Conservation (phyloP, 2,797 vertebrate genomes). For the Hypotaenidia okinawae region DNA sequence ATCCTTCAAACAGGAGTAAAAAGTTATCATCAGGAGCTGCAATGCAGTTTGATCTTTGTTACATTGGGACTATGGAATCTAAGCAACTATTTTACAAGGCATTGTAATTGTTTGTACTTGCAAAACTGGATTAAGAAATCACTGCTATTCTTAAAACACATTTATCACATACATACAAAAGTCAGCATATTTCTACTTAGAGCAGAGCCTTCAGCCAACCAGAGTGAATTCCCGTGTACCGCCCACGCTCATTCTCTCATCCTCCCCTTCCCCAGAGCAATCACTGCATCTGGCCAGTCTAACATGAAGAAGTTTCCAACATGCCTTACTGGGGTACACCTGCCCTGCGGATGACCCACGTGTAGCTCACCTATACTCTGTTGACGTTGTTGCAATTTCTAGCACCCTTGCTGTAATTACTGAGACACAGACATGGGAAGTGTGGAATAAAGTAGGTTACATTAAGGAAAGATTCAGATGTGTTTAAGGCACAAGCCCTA, state of each 20-base stretch:
- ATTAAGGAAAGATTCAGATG: background rate
- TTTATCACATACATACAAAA: slow-evolving; percentile 71
- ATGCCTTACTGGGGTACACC: slow-evolving; percentile 39
- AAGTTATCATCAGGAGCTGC: background rate
- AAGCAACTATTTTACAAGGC: slow-evolving; percentile 67
- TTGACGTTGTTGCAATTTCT: background rate
- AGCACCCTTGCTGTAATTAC: background rate
- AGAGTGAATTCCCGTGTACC: slow-evolving; percentile 55
- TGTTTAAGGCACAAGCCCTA: background rate
- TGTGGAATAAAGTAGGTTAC: background rate
- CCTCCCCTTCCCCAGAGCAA: slow-evolving; percentile 73
- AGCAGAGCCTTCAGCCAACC: slow-evolving; percentile 72
- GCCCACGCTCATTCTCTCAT: slow-evolving; percentile 63
- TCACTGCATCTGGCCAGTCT: slow-evolving; percentile 25
- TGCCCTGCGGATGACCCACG: slow-evolving; percentile 37
- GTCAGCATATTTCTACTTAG: slow-evolving; percentile 71
- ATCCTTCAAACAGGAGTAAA: background rate
- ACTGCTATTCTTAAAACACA: slow-evolving; percentile 74
- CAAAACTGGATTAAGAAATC: slow-evolving; percentile 82
- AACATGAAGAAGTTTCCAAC: background rate
- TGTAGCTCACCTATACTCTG: background rate
- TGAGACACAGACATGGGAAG: background rate
- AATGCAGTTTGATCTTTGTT: slow-evolving; percentile 74
- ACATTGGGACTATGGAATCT: slow-evolving; percentile 66
- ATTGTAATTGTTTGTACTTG: slow-evolving; percentile 77